Evolutionary conservation across 1,140 invertebrate species (phyloP).

Genomic region (Leptonema lineaticorne): DNA sequence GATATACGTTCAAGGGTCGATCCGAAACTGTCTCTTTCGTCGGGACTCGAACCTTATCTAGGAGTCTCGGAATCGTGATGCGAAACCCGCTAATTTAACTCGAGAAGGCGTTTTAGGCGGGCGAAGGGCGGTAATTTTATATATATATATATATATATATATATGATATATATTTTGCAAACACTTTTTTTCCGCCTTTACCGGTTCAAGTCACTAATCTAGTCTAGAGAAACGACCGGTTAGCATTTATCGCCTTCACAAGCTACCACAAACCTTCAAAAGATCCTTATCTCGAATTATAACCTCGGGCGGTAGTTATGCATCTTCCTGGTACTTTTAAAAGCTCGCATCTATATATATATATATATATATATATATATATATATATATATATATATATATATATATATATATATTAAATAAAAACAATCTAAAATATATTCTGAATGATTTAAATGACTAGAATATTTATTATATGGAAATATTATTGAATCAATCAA

Average conservation of each 20-base stretch:
- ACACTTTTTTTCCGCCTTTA: not conserved
- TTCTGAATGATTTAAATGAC: no score
- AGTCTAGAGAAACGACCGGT: slow-evolving; percentile 16
- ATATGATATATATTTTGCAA: not conserved
- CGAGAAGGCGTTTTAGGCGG: no score
- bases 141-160: not conserved
- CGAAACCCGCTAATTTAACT: slow-evolving; percentile 29
- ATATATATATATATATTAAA: no score
- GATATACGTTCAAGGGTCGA: not conserved
- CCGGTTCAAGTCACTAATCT: slow-evolving; percentile 28
- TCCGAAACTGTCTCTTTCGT: slow-evolving; percentile 9
- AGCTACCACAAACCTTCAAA: not conserved
- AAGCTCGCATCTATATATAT: no score
- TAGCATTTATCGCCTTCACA: slow-evolving; percentile 17
- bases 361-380: no score
- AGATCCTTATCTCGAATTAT: not conserved
- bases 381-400: no score
- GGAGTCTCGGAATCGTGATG: slow-evolving; percentile 7
- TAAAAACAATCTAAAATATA: no score
- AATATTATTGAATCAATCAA: no score
- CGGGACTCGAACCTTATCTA: slow-evolving; percentile 3
- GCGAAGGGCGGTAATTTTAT: no score
- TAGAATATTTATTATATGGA: no score
- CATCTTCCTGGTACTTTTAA: no score
- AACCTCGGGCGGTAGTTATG: no score